A percentile compares a stretch with the other conserved stretches of the same genome.
Conservation (phyloP, 2,797 vertebrate genomes). For the Enteromius anoplus region DNA sequence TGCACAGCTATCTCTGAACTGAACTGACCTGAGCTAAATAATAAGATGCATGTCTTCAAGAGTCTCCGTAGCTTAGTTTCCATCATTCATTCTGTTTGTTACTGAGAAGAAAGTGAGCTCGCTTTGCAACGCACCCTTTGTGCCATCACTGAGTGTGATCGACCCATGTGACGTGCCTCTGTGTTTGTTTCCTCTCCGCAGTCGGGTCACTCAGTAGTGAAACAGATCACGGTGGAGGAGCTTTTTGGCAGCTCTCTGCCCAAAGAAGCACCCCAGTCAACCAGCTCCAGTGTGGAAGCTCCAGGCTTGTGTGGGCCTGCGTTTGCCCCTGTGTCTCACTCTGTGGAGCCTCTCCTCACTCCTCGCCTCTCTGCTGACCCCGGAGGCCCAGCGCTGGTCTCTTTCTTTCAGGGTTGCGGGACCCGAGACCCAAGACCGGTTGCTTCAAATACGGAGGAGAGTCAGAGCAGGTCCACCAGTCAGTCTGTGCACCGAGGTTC, state of each 20-base stretch:
- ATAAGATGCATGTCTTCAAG: too few species aligned
- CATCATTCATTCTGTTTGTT: too few species aligned
- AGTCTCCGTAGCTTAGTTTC: too few species aligned
- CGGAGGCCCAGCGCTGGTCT: constrained; percentile 73
- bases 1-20: too few species aligned
- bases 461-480: constrained; percentile 58
- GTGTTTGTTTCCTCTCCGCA: constrained; percentile 64
- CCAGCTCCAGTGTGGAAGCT: constrained; percentile 72
- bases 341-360: constrained; percentile 79
- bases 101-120: too few species aligned
- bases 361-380: constrained; percentile 75
- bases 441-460: constrained; percentile 74
- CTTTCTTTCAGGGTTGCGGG: constrained; percentile 71
- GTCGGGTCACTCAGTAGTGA: constrained; percentile 83
- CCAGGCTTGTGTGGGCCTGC: constrained; percentile 75
- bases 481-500: constrained; percentile 63
- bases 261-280: constrained; percentile 80
- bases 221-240: constrained; percentile 97
- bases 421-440: constrained; percentile 79
- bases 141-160: too few species aligned
- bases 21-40: too few species aligned
- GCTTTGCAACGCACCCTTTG: too few species aligned
- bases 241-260: constrained; percentile 91
- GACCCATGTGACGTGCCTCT: background rate
- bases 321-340: constrained; percentile 75